These are phyloP conservation scores for Thalpophila matura DNA, from an alignment of 2,888 invertebrate genomes.

Conservation along the genomic window DNA sequence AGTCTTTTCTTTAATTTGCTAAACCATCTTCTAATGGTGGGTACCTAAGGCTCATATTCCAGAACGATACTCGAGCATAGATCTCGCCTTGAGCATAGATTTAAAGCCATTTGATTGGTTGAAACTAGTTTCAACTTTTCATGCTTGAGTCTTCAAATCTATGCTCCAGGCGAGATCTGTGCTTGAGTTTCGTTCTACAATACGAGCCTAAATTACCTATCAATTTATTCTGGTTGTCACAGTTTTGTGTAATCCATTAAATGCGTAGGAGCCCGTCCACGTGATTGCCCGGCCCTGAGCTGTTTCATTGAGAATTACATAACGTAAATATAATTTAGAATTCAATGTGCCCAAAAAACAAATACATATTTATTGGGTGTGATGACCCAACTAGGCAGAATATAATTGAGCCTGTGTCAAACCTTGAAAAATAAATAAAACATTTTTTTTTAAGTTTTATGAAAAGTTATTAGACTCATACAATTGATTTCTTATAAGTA, in stretches of 20 bases:
- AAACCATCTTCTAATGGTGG: too few species aligned
- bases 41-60: too few species aligned
- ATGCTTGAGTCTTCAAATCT: too few species aligned
- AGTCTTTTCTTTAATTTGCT: too few species aligned
- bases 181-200: too few species aligned
- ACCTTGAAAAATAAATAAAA: not conserved
- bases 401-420: not conserved
- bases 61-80: too few species aligned
- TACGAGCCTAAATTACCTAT: too few species aligned
- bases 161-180: too few species aligned
- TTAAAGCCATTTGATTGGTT: too few species aligned
- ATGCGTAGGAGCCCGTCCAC: constrained; percentile 57
- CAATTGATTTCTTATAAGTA: not conserved
- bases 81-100: too few species aligned
- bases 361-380: not conserved
- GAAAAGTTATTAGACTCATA: not conserved
- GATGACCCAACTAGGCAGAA: not conserved
- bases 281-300: constrained; percentile 42
- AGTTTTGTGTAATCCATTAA: constrained; percentile 45
- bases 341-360: not conserved
- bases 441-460: not conserved
- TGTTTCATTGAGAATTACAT: constrained; percentile 27
- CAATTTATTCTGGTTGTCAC: constrained; percentile 31
- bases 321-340: constrained; percentile 2
- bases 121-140: too few species aligned